phyloP scores from a whole-genome alignment of 2,888 invertebrate species.

The Prionchulus punctatus region DNA sequence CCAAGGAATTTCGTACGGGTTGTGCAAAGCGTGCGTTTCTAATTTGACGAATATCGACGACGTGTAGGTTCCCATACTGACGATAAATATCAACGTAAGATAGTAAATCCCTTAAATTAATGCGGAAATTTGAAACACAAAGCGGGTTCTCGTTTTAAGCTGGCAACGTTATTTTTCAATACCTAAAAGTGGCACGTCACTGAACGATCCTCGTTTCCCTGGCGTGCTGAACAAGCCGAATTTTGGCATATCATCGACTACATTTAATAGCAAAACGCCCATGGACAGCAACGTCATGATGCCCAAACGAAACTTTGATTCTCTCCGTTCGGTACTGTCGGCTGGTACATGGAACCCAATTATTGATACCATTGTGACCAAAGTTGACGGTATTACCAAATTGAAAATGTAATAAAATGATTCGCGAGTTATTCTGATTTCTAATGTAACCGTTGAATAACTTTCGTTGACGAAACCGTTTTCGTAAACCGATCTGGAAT shows the following conservation, averaged over 20 bases:
- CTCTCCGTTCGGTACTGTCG: constrained; percentile 33
- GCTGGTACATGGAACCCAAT: constrained; percentile 41
- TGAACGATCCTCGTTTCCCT: constrained; percentile 34
- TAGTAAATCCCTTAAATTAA: constrained; percentile 33
- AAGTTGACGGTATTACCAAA: constrained; percentile 39
- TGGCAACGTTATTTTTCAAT: constrained; percentile 7
- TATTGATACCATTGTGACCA: constrained; percentile 39
- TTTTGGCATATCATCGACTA: constrained; percentile 41
- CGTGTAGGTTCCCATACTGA: constrained; percentile 29
- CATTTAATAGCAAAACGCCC: constrained; percentile 39
- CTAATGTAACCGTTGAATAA: constrained; percentile 16
- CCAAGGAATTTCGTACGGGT: constrained; percentile 26
- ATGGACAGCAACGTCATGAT: constrained; percentile 39
- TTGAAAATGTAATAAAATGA: constrained; percentile 41
- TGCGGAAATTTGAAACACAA: neutral
- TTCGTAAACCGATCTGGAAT: neutral
- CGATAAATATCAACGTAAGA: constrained; percentile 34
- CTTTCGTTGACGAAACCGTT: neutral
- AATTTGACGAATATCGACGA: constrained; percentile 34
- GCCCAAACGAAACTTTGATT: constrained; percentile 34
- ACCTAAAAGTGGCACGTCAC: constrained; percentile 39
- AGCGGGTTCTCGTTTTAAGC: neutral
- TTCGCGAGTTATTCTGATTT: constrained; percentile 28
- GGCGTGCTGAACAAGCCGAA: constrained; percentile 24
- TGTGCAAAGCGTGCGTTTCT: constrained; percentile 26